Base-by-base conservation (phyloP, 1,140 invertebrate genomes). In the Megalonaias nervosa region DNA sequence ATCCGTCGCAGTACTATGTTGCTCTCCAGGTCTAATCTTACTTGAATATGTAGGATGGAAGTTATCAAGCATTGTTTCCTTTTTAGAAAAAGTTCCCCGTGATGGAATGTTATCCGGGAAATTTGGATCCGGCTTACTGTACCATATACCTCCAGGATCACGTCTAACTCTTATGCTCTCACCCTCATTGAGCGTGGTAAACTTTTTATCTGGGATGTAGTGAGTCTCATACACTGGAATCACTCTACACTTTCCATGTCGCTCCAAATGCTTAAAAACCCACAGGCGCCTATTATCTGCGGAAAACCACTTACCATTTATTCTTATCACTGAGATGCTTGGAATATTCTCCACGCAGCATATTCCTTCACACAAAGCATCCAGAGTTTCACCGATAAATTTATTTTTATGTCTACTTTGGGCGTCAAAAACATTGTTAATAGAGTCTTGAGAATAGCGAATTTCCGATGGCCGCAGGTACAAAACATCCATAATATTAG, bases 381-480 rank as follows among this genome's bases (percentile, higher is more conserved):
- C 79, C 48, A 80, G 67, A 38, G 79, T 76, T 58, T 80, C 74
- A 19, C 79, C 79, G 12, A 80, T 80, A 26, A 55, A 23, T 21
- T n/a, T 67, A 19, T 56, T 23, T 55, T 13, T 23, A 19, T 67
- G 74, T 16, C 21, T 68, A 1, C 60, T 60, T 55, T 31, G 23
- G 12, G 23, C 38, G 11, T 60, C 21, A 68, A 80, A 80, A 17
- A 16, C 31, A 60, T 64, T 56, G 19, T 67, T 56, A 9, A 80
- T 80, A 26, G 64, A 64, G 60, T 80, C 66, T 60, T 80, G 79
- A 23, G 57, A 67, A 67, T 76, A 80, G 19, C 65, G 26, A 19
- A 80, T 80, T 62, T 80, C 65, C 17, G 74, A 75, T 16, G 79
- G 79, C n/a, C 19, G 15, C 13, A 79, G 38, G n/a, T 75, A 62